Percentiles rank a stretch among this genome's conserved stretches.
phyloP scores from a whole-genome alignment of 37 sponge, comb jelly and placozoan species.

The Chondrilla cf. caribensis region DNA sequence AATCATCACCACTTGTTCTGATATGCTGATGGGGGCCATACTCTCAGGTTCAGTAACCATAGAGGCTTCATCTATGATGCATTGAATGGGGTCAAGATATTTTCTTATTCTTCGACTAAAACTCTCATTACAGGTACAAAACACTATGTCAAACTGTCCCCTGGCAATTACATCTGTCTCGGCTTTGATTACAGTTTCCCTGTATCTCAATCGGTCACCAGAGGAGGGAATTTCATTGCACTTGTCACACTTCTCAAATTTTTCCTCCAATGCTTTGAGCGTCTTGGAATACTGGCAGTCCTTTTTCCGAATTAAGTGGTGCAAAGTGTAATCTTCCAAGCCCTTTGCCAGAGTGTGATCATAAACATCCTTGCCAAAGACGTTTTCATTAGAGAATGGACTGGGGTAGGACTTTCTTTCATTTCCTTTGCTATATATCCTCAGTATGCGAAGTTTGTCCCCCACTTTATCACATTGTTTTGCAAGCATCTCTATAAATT shows the following conservation, averaged over 20 bases:
- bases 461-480: background rate
- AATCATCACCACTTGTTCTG: background rate
- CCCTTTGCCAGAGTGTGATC: background rate
- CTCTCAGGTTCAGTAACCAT: background rate
- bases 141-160: constrained; percentile 11
- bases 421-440: constrained; percentile 31
- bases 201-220: background rate
- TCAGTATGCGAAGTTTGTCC: constrained; percentile 18
- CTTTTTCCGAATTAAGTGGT: background rate
- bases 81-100: constrained; percentile 7
- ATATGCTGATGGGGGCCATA: background rate
- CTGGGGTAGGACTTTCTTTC: constrained; percentile 27
- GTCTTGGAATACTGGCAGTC: background rate
- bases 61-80: constrained; percentile 48
- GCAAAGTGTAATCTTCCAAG: background rate
- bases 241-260: background rate
- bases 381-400: constrained; percentile 9
- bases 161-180: background rate
- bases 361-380: background rate
- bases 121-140: constrained; percentile 23
- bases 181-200: background rate
- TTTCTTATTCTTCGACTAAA: background rate
- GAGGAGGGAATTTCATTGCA: background rate
- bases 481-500: background rate
- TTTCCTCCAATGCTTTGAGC: background rate